Base-by-base conservation (phyloP, 2,113 vertebrate species). In the Aptenodytes patagonicus region DNA sequence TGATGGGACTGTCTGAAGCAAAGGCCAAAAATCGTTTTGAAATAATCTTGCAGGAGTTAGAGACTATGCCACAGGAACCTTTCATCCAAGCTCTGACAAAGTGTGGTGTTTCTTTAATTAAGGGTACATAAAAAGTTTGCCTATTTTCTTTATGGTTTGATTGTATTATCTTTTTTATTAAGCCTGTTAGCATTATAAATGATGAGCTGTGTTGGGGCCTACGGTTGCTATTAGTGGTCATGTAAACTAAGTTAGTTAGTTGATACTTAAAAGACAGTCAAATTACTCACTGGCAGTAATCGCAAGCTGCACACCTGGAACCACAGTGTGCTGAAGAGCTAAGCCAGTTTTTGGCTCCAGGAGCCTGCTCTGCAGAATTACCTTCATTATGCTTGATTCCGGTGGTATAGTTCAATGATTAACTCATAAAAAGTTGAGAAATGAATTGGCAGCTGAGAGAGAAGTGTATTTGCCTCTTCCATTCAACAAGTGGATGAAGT, bases 251-350 rank as follows among this genome's bases (percentile, higher is more conserved):
- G 66, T 71, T 3, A 75, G 55, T 86, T 55, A 87, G 57, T 76
- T 94, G 87, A 36, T 91, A 65, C 54, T 91, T 90, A 77, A 92
- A 86, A 94, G 91, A n/a, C 75, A 54, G 24, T 86, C 44, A 71
- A 3, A 47, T 75, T 75, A 55, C 22, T 90, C 57, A 15, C 25
- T 82, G 72, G 24, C 77, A 64, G 47, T 57, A 70, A 34, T 85
- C 0, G 0, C n/a, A 76, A 64, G 73, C 70, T 94, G 52, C 61
- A 68, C 84, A 79, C 89, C 65, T 95, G 91, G 89, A 89, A 72
- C 32, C 10, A n/a, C 31, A 15, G 46, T 84, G 31, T 65, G 52
- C 73, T 91, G 70, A 68, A 87, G 66, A 82, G 12, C 44, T 65
- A 36, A 73, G 40, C 40, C 58, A 89, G 49, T n/a, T 82, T 68